phyloP scores from a whole-genome alignment of 2,888 invertebrate species.

The Spodoptera exigua region DNA sequence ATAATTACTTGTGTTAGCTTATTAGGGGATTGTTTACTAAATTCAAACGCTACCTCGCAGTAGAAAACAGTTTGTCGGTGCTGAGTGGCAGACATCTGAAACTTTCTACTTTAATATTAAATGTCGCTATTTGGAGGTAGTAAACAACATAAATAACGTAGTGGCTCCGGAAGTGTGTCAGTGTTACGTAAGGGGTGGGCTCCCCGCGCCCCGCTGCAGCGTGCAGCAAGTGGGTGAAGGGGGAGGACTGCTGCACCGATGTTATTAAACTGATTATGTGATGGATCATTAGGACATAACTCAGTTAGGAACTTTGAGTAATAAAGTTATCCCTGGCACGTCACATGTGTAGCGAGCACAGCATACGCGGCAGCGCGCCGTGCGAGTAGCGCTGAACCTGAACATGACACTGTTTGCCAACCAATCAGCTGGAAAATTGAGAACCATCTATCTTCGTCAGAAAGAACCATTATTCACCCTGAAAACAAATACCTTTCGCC shows the following conservation, averaged over 20 bases:
- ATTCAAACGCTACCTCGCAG: not conserved
- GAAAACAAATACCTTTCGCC: constrained; percentile 57
- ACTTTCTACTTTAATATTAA: constrained; percentile 24
- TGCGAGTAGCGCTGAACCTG: constrained; percentile 9
- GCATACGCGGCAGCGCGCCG: not conserved
- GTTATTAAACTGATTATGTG: constrained; percentile 22
- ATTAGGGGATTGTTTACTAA: too few relatives aligned
- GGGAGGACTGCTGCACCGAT: constrained; percentile 12
- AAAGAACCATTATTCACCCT: constrained; percentile 58
- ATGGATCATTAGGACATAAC: constrained; percentile 17
- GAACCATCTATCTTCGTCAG: constrained; percentile 55
- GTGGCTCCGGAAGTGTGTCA: constrained; percentile 50
- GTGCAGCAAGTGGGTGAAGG: constrained; percentile 6
- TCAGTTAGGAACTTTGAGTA: constrained; percentile 6
- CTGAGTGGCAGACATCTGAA: constrained; percentile 9
- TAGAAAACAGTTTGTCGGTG: not conserved
- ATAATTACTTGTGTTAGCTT: too few relatives aligned
- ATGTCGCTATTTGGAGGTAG: constrained; percentile 28
- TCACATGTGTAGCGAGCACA: not conserved
- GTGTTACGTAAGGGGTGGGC: constrained; percentile 45
- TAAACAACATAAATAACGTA: constrained; percentile 54
- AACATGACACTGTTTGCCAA: constrained; percentile 41
- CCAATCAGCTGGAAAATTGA: constrained; percentile 42
- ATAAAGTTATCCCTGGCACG: constrained; percentile 8
- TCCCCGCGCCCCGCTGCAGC: constrained; percentile 37